Evolutionary conservation across 37 sponge, comb jelly and placozoan genomes (phyloP).

Genomic region (Beroe forskalii): DNA sequence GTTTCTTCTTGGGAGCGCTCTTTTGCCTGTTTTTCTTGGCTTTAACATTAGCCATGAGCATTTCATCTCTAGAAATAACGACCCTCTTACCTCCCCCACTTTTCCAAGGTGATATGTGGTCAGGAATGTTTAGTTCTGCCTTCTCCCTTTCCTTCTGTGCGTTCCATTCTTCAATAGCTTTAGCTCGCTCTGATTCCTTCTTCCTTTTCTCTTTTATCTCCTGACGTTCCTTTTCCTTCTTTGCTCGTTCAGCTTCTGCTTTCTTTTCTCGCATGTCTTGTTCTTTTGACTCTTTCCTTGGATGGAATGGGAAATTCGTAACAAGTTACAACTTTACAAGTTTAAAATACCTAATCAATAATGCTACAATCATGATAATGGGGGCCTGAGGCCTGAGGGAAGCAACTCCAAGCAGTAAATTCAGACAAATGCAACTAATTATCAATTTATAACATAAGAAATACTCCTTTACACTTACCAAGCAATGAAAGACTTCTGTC

Average conservation of each 20-base stretch:
- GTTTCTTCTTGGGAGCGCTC: background rate
- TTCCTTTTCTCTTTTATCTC: background rate
- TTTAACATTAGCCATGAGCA: constrained; percentile 42
- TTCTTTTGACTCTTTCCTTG: constrained; percentile 45
- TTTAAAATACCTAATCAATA: too few species aligned
- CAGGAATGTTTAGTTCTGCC: background rate
- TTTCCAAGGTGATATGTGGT: constrained; percentile 55
- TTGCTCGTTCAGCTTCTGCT: background rate
- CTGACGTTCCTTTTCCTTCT: background rate
- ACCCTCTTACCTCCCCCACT: constrained; percentile 12
- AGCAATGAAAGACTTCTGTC: constrained; percentile 53
- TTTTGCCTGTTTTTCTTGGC: constrained; percentile 34
- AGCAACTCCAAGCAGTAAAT: too few species aligned
- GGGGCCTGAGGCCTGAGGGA: too few species aligned
- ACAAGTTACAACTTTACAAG: too few species aligned
- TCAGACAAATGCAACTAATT: too few species aligned
- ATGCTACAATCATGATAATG: too few species aligned
- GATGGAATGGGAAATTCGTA: too few species aligned
- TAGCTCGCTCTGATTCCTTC: background rate
- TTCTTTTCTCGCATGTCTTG: background rate
- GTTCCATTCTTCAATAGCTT: constrained; percentile 32
- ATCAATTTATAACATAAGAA: too few species aligned
- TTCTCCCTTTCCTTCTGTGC: constrained; percentile 10
- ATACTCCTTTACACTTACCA: constrained; percentile 43
- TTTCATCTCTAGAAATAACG: constrained; percentile 20